A percentile compares a stretch with the other conserved stretches of the same genome.
Conservation (phyloP, 2,797 vertebrate species). For the Mycteria americana region DNA sequence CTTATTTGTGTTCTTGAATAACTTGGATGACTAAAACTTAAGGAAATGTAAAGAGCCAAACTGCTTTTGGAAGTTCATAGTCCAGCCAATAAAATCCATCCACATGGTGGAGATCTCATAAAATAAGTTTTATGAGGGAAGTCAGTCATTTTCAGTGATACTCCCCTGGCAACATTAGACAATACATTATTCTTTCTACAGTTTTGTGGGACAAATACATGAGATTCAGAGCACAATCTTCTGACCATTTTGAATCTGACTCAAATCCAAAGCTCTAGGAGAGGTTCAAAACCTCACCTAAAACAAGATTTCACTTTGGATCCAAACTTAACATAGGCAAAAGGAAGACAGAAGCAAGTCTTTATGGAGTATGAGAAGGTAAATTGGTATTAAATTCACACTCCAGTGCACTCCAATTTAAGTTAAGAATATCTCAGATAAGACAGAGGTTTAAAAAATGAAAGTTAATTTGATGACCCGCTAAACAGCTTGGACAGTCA, state of each 20-base stretch:
- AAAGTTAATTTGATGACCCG: neutral
- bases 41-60: neutral
- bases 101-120: neutral
- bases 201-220: neutral
- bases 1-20: neutral
- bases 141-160: neutral
- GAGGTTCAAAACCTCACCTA: neutral
- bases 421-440: neutral
- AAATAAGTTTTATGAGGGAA: neutral
- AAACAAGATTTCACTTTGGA: neutral
- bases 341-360: neutral
- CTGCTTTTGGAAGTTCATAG: neutral
- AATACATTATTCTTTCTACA: neutral
- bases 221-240: neutral
- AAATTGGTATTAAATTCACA: neutral
- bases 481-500: neutral
- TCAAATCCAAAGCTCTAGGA: neutral
- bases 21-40: neutral
- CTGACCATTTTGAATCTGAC: neutral
- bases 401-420: neutral
- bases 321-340: neutral
- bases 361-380: neutral
- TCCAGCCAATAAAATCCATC: neutral
- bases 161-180: neutral
- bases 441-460: neutral